These are phyloP conservation scores for Mactromeris polynyma DNA, from an alignment of 2,888 invertebrate species.

Conservation along the genomic window DNA sequence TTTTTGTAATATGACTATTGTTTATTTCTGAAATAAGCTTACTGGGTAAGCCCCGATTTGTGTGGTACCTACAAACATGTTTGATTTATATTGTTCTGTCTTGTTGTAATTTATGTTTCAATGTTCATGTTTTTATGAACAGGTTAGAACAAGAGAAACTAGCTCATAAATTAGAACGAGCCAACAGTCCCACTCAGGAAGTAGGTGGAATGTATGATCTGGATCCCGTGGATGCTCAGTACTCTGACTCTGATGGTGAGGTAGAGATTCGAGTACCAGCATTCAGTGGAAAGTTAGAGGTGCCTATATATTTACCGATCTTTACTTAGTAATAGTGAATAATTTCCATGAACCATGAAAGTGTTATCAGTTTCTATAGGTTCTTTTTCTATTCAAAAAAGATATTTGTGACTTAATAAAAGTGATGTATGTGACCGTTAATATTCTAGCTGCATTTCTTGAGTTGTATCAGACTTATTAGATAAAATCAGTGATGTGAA, in stretches of 20 bases:
- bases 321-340: too few relatives aligned
- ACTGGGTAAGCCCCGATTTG: background rate
- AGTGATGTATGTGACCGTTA: too few relatives aligned
- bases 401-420: too few relatives aligned
- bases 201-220: slow-evolving; percentile 70
- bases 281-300: background rate
- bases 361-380: too few relatives aligned
- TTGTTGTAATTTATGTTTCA: background rate
- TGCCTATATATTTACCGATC: too few relatives aligned
- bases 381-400: too few relatives aligned
- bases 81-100: background rate
- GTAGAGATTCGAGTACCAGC: slow-evolving; percentile 42
- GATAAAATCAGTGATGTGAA: too few relatives aligned
- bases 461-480: too few relatives aligned
- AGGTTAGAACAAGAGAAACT: slow-evolving; percentile 83
- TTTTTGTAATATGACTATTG: too few relatives aligned
- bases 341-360: too few relatives aligned
- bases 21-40: background rate
- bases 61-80: background rate
- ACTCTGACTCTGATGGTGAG: slow-evolving; percentile 75
- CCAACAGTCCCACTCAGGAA: slow-evolving; percentile 82
- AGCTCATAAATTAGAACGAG: slow-evolving; percentile 80
- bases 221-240: slow-evolving; percentile 72
- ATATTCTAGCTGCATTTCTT: too few relatives aligned
- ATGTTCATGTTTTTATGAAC: background rate